Base-by-base conservation (phyloP, 2,888 invertebrate genomes). In the Clitarchus hookeri region DNA sequence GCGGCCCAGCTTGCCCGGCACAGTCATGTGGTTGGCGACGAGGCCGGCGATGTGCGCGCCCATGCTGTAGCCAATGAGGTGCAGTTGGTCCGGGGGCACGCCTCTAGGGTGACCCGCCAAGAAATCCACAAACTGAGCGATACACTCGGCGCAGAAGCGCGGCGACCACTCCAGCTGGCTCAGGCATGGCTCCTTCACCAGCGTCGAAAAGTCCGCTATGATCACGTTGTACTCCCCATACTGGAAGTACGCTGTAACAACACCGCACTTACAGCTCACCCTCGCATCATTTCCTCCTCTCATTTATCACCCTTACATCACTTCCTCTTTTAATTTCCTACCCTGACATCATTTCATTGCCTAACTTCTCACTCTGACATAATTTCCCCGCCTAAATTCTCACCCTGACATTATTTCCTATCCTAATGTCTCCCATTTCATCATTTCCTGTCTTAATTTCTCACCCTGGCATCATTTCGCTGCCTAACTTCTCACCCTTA, bases 41-140 rank as follows among this genome's bases (percentile, higher is more conserved):
- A 97, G 92, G 0, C 97, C 97, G 9, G 96, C 95, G 87, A 97
- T 97, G 90, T 97, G 97, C 0, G 97, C 97, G 0, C 97, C 97
- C 44, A 97, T 96, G 90, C 97, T 97, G 92, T 97, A 97, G 0
- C 97, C 97, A 86, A 97, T 95, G 0, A 97, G 94, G 91, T 97
- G 97, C 65, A 97, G 91, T 87, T 94, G 93, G 90, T 96, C 95
- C 0, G 96, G 96, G 48, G 93, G 93, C 0, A 96, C 94, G 0
- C 96, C 94, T 88, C 96, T 94, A 0, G 96, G 96, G 92, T 97
- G 97, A 86, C 94, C 94, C 86, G 95, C 95, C 88, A 97, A 91
- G 90, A 96, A 97, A 90, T 95, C 95, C 83, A 97, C 94, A 89
- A 97, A 91, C 90, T 97, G 97, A 11, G 97, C 95, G 89, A 97